phyloP scores from a whole-genome alignment of 2,113 vertebrate species.

The Myotis davidii region DNA sequence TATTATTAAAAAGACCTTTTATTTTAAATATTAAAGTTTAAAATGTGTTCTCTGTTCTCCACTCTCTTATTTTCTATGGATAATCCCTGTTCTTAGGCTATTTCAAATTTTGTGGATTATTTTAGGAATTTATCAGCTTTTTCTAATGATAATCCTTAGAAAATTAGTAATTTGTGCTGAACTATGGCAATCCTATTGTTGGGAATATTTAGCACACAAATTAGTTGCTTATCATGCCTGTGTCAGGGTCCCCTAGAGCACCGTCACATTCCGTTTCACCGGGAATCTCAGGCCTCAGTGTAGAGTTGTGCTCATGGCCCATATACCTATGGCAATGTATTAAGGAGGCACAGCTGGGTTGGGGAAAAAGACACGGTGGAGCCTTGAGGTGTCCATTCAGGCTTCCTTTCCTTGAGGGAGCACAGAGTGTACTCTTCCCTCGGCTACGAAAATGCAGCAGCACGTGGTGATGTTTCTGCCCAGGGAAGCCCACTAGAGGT shows the following conservation, averaged over 20 bases:
- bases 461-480: background rate
- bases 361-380: background rate
- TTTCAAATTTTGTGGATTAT: background rate
- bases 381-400: too few species aligned
- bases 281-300: too few species aligned
- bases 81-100: background rate
- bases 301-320: background rate
- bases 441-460: background rate
- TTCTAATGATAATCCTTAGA: background rate
- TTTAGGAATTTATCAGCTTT: background rate
- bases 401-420: background rate
- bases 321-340: too few species aligned
- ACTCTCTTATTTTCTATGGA: background rate
- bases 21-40: background rate
- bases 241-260: background rate
- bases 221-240: background rate
- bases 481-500: background rate
- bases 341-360: background rate
- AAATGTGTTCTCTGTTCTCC: background rate
- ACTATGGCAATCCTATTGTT: background rate
- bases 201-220: background rate
- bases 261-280: background rate
- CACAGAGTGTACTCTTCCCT: background rate
- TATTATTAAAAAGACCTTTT: background rate
- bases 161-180: background rate